Conservation (phyloP, 2,113 vertebrate species). For the Sterna hirundo region DNA sequence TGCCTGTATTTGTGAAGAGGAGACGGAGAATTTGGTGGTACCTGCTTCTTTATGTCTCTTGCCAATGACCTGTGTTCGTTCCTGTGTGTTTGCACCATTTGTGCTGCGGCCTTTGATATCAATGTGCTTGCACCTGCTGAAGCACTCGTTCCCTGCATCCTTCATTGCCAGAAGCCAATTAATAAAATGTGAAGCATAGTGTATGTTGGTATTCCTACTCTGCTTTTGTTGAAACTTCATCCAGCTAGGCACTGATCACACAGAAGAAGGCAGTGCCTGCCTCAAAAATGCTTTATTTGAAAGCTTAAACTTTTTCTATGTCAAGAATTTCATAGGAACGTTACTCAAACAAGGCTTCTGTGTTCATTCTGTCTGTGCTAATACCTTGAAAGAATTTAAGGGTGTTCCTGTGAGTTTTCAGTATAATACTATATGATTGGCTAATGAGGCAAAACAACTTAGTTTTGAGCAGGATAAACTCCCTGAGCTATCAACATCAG, state of each 20-base stretch:
- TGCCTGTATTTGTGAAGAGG: background rate
- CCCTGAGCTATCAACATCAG: background rate
- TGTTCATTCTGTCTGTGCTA: conserved; percentile 30
- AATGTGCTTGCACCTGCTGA: background rate
- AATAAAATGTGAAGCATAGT: background rate
- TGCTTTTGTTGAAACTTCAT: background rate
- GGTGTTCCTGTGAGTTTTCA: conserved; percentile 4
- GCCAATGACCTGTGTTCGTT: background rate
- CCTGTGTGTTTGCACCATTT: background rate
- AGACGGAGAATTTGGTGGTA: background rate
- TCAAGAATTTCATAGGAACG: background rate
- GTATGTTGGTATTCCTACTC: background rate
- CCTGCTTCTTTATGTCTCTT: background rate
- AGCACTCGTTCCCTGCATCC: background rate
- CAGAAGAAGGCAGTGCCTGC: background rate
- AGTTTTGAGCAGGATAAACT: background rate
- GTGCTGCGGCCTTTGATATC: background rate
- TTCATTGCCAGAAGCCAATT: background rate
- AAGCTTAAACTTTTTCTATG: background rate
- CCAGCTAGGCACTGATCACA: background rate
- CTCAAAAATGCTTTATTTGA: background rate
- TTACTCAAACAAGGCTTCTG: conserved; percentile 25
- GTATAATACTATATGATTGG: background rate
- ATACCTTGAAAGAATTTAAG: conserved; percentile 27
- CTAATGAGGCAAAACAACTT: background rate